Base-by-base conservation (phyloP, 2,113 vertebrate genomes). In the Cricetomys ansorgei region DNA sequence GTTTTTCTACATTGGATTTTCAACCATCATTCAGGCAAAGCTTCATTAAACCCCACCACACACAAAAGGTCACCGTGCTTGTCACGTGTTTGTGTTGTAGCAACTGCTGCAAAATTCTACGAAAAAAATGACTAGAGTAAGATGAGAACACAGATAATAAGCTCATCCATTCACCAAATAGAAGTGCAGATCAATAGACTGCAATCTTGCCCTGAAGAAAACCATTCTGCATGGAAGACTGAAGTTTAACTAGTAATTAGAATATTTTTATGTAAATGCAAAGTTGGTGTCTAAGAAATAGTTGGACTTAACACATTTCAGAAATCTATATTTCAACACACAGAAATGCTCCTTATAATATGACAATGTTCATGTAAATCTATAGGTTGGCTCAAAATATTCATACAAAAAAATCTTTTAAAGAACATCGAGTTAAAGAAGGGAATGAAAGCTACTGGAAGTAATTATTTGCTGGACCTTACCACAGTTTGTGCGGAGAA, bases 11-110 rank as follows among this genome's bases (percentile, higher is more conserved):
- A 95, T 67, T 95, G 95, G 86, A 91, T 96, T 94, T 67, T 79
- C 86, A 92, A 37, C 72, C 81, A 94, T 97, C 96, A 91, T 91
- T 96, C 81, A 97, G 89, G 94, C 91, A 96, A 95, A 97, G 95
- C 95, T 94, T 96, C 94, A 97, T 92, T 95, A 97, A 97, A 93
- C 23, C 13, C 23, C 31, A 91, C 92, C 88, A 95, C 86, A 96
- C 92, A 92, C 43, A 43, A 97, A 97, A 97, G 97, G 97, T 97
- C 96, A 97, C 83, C 8, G 37, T 7, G 55, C 83, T 80, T 95
- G 81, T 91, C 89, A 65, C 67, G 55, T 94, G 92, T 94, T 93
- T 95, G 75, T 90, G n/a, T 88, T 94, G 48, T 65, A 97, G 72
- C 81, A 95, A 94, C 89, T 59, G 81, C 96, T 96, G 88, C 76